Conservation (phyloP, 2,113 vertebrate species). For the Limanda limanda region DNA sequence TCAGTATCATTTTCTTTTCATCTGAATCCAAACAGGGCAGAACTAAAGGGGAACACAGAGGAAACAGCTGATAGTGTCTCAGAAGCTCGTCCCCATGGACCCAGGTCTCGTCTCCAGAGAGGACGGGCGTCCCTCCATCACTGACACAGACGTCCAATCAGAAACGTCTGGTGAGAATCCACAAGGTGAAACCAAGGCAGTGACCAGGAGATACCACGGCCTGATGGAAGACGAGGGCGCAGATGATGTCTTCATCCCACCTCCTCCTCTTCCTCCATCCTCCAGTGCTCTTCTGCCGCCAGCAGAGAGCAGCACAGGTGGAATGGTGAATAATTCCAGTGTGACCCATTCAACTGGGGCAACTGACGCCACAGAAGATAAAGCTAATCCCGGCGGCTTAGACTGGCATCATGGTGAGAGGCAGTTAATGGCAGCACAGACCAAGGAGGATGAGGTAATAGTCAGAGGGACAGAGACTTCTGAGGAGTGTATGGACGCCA, state of each 20-base stretch:
- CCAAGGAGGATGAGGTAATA: conserved; percentile 28
- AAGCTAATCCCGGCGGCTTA: conserved; percentile 74
- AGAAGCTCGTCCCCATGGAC: conserved; percentile 38
- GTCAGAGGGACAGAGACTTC: conserved; percentile 4
- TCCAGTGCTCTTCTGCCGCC: conserved; percentile 11
- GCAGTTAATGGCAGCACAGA: conserved; percentile 47
- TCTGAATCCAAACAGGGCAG: conserved; percentile 2
- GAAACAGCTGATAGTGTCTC: not conserved
- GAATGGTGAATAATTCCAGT: conserved; percentile 30
- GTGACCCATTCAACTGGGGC: conserved; percentile 50
- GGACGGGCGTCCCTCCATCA: conserved; percentile 8
- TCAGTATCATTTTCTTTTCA: conserved; percentile 17
- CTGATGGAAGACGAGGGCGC: conserved; percentile 47
- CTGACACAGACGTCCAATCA: conserved; percentile 8
- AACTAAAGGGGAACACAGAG: not conserved
- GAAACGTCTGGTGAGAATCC: not conserved
- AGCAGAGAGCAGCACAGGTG: conserved; percentile 40
- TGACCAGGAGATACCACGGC: conserved; percentile 10
- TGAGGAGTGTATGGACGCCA: conserved; percentile 19
- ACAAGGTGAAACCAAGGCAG: not conserved
- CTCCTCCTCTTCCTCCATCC: not conserved
- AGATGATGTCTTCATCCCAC: conserved; percentile 48
- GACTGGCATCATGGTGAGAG: conserved; percentile 55
- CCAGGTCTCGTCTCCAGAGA: conserved; percentile 24
- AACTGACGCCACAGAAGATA: conserved; percentile 63